Percentiles rank a stretch among this genome's conserved stretches.
Conservation (phyloP, 2,888 invertebrate genomes). For the Eupeodes luniger region DNA sequence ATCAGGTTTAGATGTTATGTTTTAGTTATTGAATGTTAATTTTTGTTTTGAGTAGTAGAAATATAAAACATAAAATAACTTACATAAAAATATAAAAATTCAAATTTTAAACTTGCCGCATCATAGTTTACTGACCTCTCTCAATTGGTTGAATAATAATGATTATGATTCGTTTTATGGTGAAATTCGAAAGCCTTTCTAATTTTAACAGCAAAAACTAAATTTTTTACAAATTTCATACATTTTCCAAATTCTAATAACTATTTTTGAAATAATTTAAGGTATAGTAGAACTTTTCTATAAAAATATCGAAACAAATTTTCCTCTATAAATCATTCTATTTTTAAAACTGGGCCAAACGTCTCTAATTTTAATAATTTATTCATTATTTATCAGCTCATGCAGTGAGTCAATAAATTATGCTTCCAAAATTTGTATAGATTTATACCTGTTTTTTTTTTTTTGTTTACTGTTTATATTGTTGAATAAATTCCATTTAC, state of each 20-base stretch:
- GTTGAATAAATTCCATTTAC: slow-evolving; percentile 22
- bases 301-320: background rate
- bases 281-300: background rate
- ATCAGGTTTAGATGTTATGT: background rate
- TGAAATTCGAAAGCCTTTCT: slow-evolving; percentile 14
- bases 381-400: slow-evolving; percentile 1
- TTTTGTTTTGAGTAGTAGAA: background rate
- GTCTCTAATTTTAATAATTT: background rate
- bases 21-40: slow-evolving; percentile 11
- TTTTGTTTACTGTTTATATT: slow-evolving; percentile 2
- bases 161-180: background rate
- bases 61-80: background rate
- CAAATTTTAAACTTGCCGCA: slow-evolving; percentile 1
- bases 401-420: slow-evolving; percentile 33
- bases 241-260: too few relatives aligned
- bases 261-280: too few relatives aligned
- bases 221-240: background rate
- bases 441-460: background rate
- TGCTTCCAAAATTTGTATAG: background rate
- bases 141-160: slow-evolving; percentile 2
- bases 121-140: slow-evolving; percentile 22
- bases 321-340: background rate
- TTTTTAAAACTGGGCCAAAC: background rate
- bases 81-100: slow-evolving; percentile 8
- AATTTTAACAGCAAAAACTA: background rate